phyloP scores from a whole-genome alignment of 2,113 vertebrate species.

The Centrocercus urophasianus region DNA sequence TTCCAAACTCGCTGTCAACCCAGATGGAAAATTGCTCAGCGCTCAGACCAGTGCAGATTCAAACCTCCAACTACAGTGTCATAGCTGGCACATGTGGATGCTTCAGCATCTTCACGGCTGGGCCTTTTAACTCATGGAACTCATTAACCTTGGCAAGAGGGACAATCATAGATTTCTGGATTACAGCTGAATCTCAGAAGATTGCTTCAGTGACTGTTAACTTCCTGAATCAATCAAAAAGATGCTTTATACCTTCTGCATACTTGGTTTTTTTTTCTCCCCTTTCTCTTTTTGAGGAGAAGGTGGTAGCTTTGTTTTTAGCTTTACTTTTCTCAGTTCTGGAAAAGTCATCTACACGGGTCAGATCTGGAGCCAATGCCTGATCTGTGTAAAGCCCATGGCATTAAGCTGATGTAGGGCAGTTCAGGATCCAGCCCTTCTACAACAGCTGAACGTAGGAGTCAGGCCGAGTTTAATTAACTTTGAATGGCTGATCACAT shows the following conservation, averaged over 20 bases:
- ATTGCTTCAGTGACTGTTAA: background rate
- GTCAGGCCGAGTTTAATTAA: background rate
- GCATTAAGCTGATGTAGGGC: background rate
- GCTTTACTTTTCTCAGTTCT: background rate
- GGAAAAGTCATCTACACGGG: background rate
- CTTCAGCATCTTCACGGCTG: background rate
- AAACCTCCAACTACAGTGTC: background rate
- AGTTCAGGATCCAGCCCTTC: background rate
- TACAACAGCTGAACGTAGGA: background rate
- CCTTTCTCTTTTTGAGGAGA: background rate
- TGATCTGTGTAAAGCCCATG: background rate
- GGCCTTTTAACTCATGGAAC: background rate
- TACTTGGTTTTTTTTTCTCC: background rate
- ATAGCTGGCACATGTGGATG: no score
- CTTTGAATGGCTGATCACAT: background rate
- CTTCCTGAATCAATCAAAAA: background rate
- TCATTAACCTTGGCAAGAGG: background rate
- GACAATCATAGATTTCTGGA: background rate
- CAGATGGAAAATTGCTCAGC: background rate
- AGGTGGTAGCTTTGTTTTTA: background rate
- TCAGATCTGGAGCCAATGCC: background rate
- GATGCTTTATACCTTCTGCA: background rate
- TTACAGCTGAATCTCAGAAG: background rate
- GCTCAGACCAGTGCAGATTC: background rate
- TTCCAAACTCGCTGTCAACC: background rate